Percentiles rank a stretch among this genome's conserved stretches.
These are phyloP conservation scores for Netelia inedita DNA, from an alignment of 2,888 invertebrate genomes.

Conservation along the genomic window DNA sequence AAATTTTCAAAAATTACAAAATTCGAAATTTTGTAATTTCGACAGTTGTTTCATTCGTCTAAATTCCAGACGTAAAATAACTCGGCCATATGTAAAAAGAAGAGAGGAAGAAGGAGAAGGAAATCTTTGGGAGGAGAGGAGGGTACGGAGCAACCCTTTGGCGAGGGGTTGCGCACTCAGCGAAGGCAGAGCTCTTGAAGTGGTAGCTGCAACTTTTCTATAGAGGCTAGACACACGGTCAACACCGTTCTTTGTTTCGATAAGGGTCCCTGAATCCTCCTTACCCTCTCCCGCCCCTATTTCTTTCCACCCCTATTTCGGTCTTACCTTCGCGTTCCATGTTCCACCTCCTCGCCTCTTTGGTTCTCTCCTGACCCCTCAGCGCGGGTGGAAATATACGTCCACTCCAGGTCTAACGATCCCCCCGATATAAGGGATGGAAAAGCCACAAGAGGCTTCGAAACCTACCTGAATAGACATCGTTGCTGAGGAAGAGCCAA, in stretches of 20 bases:
- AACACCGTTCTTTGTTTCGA: constrained; percentile 81
- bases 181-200: constrained; percentile 64
- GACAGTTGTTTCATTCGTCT: too few relatives aligned
- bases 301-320: constrained; percentile 52
- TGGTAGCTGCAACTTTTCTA: constrained; percentile 75
- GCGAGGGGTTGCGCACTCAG: constrained; percentile 62
- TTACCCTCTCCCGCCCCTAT: constrained; percentile 55
- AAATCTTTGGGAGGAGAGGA: not conserved
- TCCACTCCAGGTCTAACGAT: constrained; percentile 69
- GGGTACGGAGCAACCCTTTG: constrained; percentile 63
- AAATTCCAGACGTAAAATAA: too few relatives aligned
- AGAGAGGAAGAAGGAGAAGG: not conserved
- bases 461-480: constrained; percentile 11
- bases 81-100: too few relatives aligned
- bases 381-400: constrained; percentile 40
- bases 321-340: constrained; percentile 42
- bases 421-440: constrained; percentile 64
- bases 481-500: constrained; percentile 8
- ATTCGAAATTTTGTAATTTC: constrained; percentile 13
- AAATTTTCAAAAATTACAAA: not conserved
- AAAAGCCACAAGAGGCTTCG: constrained; percentile 57
- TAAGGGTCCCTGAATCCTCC: constrained; percentile 73
- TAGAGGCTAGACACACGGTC: constrained; percentile 80
- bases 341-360: constrained; percentile 11
- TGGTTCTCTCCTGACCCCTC: constrained; percentile 40